phyloP scores from a whole-genome alignment of 2,888 invertebrate species.

The Serrognathus titanus region DNA sequence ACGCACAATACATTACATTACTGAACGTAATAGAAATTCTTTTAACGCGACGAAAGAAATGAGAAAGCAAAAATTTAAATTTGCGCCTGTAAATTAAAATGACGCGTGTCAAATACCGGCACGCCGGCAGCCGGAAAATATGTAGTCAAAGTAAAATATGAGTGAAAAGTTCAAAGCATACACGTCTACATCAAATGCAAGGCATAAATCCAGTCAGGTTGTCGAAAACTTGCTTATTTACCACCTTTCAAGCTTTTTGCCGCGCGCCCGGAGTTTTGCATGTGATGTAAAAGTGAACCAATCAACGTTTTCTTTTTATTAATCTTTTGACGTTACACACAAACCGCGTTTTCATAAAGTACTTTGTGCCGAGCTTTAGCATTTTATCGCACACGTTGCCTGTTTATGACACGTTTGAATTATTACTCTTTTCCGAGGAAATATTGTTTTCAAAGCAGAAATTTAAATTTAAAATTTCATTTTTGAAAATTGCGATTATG shows the following conservation, averaged over 20 bases:
- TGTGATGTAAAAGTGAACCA: constrained; percentile 43
- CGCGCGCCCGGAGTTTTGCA: constrained; percentile 32
- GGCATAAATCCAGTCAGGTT: constrained; percentile 39
- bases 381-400: background rate
- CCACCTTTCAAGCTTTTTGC: constrained; percentile 40
- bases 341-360: constrained; percentile 8
- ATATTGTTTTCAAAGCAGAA: constrained; percentile 9
- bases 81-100: constrained; percentile 30
- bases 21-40: background rate
- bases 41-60: background rate
- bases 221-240: constrained; percentile 48
- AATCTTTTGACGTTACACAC: constrained; percentile 24
- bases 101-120: constrained; percentile 37
- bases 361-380: constrained; percentile 3
- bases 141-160: constrained; percentile 42
- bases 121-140: constrained; percentile 42
- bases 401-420: constrained; percentile 10
- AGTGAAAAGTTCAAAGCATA: constrained; percentile 43
- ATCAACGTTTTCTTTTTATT: constrained; percentile 42
- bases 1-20: background rate
- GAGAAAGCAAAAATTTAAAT: background rate
- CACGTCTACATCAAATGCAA: constrained; percentile 36
- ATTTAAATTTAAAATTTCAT: background rate
- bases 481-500: too few relatives aligned
- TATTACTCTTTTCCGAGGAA: constrained; percentile 9